Base-by-base conservation (phyloP, 1,140 invertebrate species). In the Drosophila virilis region DNA sequence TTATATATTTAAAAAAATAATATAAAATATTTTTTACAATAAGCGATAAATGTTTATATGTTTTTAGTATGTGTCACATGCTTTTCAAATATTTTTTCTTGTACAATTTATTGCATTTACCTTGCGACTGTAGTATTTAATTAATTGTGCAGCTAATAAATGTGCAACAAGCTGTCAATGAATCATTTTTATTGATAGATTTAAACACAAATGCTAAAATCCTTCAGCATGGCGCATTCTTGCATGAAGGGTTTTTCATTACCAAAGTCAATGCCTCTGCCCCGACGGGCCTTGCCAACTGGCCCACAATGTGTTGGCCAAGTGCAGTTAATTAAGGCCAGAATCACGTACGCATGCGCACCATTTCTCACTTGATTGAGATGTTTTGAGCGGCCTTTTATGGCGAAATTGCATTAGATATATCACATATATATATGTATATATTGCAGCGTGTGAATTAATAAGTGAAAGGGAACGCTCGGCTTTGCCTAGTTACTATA, bases 211-310 rank as follows among this genome's bases (percentile, higher is more conserved):
- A 40, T 51, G 10, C 2, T 12, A 52, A 35, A 37, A 70, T 86
- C 83, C 83, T 79, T 88, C 83, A 68, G 3, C 13, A 15, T 40
- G 42, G 62, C 50, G 76, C 83, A 89, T 88, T 88, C 82, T 86
- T 81, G 78, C 83, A 88, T 88, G 83, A 86, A 86, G 82, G 82
- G 76, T 62, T 42, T 85, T 80, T 85, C 69, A 85, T 85, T 85
- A 66, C 77, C 80, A 85, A 85, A 85, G 81, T 85, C 81, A 85
- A 85, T 80, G 81, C 38, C 77, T 70, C 28, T 32, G 50, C 51
- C 50, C 76, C 42, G 6, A 10, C 32, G 9, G 28, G 46, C 55
- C 28, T 45, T 17, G 50, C 28, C 35, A 45, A 7, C 22, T 40
- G 45, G 22, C 35, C 12, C 13, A 57, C 59, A 45, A 50, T 17